Conservation (phyloP, 2,797 vertebrate species). For the Orientallactaga sibirica region DNA sequence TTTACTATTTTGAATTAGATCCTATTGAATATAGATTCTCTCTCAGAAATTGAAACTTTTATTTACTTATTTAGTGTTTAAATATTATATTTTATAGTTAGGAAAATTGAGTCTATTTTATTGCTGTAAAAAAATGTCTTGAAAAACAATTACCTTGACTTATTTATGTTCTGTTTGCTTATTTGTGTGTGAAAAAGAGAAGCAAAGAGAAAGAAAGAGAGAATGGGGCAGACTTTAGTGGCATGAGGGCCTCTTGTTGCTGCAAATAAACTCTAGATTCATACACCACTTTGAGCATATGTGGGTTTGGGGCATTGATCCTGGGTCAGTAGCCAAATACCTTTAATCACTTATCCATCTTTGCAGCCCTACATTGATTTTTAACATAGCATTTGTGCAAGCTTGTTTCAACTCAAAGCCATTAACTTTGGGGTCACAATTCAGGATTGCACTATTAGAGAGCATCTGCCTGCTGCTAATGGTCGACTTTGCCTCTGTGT, state of each 20-base stretch:
- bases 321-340: too few relatives aligned
- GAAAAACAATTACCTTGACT: too few relatives aligned
- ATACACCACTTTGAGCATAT: too few relatives aligned
- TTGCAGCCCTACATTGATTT: neutral
- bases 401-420: neutral
- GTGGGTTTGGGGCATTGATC: too few relatives aligned
- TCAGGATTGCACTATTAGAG: neutral
- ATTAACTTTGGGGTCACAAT: neutral
- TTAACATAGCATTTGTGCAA: neutral
- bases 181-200: too few relatives aligned
- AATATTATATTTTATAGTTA: neutral
- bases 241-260: too few relatives aligned
- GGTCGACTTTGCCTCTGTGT: accelerated
- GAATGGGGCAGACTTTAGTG: too few relatives aligned
- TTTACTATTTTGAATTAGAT: neutral
- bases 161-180: too few relatives aligned
- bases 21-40: neutral
- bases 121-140: too few relatives aligned
- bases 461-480: neutral
- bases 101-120: neutral
- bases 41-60: neutral
- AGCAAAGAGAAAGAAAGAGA: too few relatives aligned
- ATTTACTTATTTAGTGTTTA: neutral
- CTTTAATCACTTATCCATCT: too few relatives aligned
- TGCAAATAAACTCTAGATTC: too few relatives aligned